Percentiles rank a stretch among this genome's conserved stretches.
Conservation (phyloP, 2,888 invertebrate genomes). For the Hypolimnas misippus region DNA sequence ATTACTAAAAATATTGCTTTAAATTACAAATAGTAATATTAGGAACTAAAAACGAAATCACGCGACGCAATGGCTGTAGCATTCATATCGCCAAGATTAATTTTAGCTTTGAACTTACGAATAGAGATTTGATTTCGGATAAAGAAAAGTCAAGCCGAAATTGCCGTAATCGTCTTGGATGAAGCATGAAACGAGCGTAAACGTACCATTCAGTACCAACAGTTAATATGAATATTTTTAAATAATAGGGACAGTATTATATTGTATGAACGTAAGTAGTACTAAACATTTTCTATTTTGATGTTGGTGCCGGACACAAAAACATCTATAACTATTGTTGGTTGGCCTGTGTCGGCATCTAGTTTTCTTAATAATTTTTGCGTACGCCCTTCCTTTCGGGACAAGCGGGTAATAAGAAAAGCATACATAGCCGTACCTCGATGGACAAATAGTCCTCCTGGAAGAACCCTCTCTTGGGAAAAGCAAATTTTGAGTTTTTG, state of each 20-base stretch:
- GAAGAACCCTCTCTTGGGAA: no score
- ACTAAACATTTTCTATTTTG: no score
- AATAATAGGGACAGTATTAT: constrained; percentile 6
- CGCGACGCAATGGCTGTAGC: background rate
- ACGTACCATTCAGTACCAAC: constrained; percentile 32
- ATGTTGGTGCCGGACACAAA: no score
- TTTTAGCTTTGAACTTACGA: background rate
- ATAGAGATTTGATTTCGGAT: constrained; percentile 13
- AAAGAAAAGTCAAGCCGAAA: constrained; percentile 12
- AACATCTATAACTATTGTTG: no score
- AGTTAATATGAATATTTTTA: constrained; percentile 16
- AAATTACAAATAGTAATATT: background rate
- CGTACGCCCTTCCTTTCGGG: no score
- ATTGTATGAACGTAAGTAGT: background rate
- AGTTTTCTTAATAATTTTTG: no score
- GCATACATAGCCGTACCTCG: no score
- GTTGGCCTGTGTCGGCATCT: no score
- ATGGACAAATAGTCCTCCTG: no score
- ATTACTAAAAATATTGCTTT: background rate
- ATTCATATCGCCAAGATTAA: constrained; percentile 8
- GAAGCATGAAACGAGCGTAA: constrained; percentile 13
- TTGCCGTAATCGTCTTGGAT: constrained; percentile 10
- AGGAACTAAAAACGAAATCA: constrained; percentile 1
- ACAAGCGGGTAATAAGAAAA: no score
- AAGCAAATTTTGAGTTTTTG: no score